Evolutionary conservation across 30 jellyfish, hydroid and myxozoan species (phyloP).

Genomic region (Catostylus mosaicus): DNA sequence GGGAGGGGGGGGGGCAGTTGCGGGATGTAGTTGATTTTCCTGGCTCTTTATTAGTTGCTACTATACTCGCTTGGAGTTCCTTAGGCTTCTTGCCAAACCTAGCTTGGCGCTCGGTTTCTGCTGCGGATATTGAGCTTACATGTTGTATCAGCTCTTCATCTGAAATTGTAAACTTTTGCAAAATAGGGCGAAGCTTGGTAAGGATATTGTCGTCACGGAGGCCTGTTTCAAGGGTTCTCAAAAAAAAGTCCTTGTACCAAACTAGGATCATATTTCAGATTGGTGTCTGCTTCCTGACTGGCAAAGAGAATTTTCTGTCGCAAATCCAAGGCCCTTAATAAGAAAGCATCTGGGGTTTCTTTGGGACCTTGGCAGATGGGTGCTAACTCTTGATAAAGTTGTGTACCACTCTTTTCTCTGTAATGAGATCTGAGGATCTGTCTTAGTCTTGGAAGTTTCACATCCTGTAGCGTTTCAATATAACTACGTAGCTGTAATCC

Average conservation of each 20-base stretch:
- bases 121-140: conserved; percentile 1
- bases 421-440: conserved; percentile 22
- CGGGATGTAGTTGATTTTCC: too few relatives aligned
- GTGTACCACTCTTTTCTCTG: conserved; percentile 34
- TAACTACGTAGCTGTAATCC: conserved; percentile 23
- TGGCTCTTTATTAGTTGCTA: too few relatives aligned
- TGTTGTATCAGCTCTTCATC: conserved; percentile 44
- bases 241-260: conserved; percentile 11
- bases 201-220: conserved; percentile 16
- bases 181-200: conserved; percentile 5
- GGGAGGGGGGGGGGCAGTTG: too few relatives aligned
- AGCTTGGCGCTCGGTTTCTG: conserved; percentile 17
- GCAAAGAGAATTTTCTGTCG: conserved; percentile 15
- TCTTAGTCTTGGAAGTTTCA: neutral
- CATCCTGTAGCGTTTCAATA: conserved; percentile 14
- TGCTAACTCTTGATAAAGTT: conserved; percentile 14
- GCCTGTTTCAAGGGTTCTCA: conserved; percentile 32
- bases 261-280: conserved; percentile 1
- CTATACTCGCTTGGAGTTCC: neutral
- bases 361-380: conserved; percentile 19
- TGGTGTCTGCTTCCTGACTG: neutral
- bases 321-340: neutral
- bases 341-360: conserved; percentile 41
- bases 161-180: conserved; percentile 5
- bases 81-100: neutral